Conservation (phyloP, 2,888 invertebrate genomes). For the Nudaria mundana region DNA sequence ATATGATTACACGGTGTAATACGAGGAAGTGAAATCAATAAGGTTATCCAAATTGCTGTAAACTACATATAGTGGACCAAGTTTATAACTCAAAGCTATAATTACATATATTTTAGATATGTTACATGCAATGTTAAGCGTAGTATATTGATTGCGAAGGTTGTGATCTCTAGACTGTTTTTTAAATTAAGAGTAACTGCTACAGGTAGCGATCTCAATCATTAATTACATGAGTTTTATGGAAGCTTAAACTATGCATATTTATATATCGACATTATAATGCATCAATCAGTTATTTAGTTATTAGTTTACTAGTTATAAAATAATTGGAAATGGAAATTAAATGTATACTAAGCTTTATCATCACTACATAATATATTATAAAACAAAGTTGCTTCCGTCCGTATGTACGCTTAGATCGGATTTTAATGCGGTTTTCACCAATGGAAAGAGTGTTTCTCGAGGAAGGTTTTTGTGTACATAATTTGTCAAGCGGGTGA, state of each 20-base stretch:
- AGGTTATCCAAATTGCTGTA: constrained; percentile 25
- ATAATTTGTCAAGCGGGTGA: no score
- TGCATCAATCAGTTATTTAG: constrained; percentile 1
- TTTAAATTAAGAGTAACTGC: constrained; percentile 10
- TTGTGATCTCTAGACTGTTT: constrained; percentile 31
- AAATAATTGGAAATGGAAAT: not conserved
- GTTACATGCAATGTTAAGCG: constrained; percentile 24
- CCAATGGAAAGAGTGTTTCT: no score
- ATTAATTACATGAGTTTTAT: constrained; percentile 9
- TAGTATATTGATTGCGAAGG: constrained; percentile 20
- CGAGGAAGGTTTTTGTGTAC: no score
- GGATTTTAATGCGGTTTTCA: no score
- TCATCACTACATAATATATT: no score
- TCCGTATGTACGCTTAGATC: no score
- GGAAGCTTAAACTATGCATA: constrained; percentile 11
- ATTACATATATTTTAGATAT: constrained; percentile 31
- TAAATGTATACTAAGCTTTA: no score
- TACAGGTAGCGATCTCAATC: constrained; percentile 9
- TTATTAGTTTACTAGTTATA: not conserved
- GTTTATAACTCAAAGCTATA: constrained; percentile 23
- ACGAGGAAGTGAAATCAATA: constrained; percentile 27
- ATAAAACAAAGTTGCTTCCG: no score
- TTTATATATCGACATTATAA: constrained; percentile 10
- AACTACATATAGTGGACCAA: constrained; percentile 23
- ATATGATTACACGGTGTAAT: constrained; percentile 15